Percentiles rank a stretch among this genome's conserved stretches.
Evolutionary conservation across 2,113 vertebrate genomes (phyloP).

Genomic region (Dasypus novemcinctus): DNA sequence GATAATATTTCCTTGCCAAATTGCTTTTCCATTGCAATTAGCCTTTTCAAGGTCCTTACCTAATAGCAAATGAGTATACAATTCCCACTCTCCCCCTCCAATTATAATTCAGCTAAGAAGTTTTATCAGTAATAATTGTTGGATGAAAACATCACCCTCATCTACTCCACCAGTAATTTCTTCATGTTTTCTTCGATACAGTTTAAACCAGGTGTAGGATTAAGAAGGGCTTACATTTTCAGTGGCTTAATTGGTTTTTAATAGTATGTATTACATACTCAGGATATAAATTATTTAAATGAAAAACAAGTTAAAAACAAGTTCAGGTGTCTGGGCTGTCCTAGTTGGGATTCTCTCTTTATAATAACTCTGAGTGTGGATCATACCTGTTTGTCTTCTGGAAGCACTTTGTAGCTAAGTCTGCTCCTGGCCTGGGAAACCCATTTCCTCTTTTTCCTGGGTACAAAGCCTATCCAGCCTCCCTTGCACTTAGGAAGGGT

Average conservation of each 20-base stretch:
- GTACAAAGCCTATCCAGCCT: not conserved
- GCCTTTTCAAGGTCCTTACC: constrained; percentile 32
- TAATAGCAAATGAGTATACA: constrained; percentile 1
- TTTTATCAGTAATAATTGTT: constrained; percentile 37
- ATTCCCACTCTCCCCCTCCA: constrained; percentile 30
- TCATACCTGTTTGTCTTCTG: not conserved
- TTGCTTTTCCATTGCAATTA: constrained; percentile 55
- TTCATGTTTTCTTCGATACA: not conserved
- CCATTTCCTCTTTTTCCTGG: not conserved
- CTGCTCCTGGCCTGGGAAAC: not conserved
- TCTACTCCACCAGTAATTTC: not conserved
- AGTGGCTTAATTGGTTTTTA: not conserved
- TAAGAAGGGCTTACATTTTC: not conserved
- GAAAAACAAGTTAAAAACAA: not conserved
- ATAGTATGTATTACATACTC: not conserved
- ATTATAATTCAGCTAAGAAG: constrained; percentile 38
- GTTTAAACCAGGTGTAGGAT: not conserved
- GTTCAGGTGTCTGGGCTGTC: not conserved
- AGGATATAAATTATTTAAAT: not conserved
- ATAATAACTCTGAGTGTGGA: not conserved
- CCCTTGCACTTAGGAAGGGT: not conserved
- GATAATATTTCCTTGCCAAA: constrained; percentile 47
- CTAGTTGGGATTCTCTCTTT: not conserved
- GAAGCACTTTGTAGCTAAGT: not conserved
- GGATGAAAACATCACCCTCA: not conserved